Conservation (phyloP, 1,140 invertebrate species). For the Bombus sibiricus region DNA sequence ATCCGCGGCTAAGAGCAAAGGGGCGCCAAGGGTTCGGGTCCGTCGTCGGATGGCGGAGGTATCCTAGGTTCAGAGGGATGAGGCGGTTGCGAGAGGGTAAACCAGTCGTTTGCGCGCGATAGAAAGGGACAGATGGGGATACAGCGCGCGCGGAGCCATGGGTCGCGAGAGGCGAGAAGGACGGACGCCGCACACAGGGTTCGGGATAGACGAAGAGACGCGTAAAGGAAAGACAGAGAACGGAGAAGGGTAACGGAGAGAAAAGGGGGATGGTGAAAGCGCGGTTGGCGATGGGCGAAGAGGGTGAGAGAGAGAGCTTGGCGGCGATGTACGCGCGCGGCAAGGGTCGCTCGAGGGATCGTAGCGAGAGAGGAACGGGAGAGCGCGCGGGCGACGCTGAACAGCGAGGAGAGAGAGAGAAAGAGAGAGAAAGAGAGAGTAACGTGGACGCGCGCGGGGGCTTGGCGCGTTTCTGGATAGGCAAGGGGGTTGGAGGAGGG, state of each 20-base stretch:
- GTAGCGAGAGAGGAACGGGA: conserved; percentile 24
- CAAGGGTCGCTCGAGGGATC: conserved; percentile 58
- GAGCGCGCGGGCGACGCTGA: background rate
- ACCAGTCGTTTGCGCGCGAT: conserved; percentile 21
- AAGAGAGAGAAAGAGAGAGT: background rate
- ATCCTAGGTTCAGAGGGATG: conserved; percentile 66
- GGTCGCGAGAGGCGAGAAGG: conserved; percentile 39
- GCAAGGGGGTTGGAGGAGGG: conserved; percentile 29
- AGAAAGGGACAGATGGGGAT: conserved; percentile 54
- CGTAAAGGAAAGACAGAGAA: background rate
- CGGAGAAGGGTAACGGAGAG: conserved; percentile 60
- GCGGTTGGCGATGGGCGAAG: conserved; percentile 13
- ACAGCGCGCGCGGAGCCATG: conserved; percentile 52
- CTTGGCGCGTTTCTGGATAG: conserved; percentile 17
- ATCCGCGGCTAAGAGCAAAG: conserved; percentile 71
- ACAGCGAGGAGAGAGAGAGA: background rate
- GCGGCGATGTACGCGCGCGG: conserved; percentile 47
- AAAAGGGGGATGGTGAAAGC: conserved; percentile 6
- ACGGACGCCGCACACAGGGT: conserved; percentile 10
- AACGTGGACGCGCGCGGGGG: conserved; percentile 16
- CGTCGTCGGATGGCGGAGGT: conserved; percentile 74
- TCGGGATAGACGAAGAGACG: background rate
- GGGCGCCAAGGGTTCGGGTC: conserved; percentile 72
- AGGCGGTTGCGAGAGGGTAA: conserved; percentile 53
- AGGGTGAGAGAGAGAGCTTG: conserved; percentile 22